Base-by-base conservation (phyloP, 1,140 invertebrate species). In the Drosophila albomicans region DNA sequence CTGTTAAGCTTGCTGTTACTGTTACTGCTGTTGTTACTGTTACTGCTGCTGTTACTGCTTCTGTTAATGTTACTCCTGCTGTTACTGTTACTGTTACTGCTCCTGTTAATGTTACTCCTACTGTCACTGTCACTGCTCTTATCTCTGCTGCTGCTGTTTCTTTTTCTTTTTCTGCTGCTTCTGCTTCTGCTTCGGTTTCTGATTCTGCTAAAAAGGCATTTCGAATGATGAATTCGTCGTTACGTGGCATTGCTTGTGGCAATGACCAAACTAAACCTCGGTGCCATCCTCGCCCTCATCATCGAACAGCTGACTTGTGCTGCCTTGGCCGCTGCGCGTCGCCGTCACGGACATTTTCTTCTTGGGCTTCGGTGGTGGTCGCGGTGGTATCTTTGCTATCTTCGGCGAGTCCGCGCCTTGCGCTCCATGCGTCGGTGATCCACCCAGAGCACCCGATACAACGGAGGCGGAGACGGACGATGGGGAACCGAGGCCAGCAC, bases 221-320 rank as follows among this genome's bases (percentile, higher is more conserved):
- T 48, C n/a, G 16, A 71, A 61, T 72, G 20, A 61, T 72, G 20
- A 58, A 66, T 71, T 38, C 5, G 25, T 41, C 38, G 25, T 25
- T 4, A 25, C 35, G 4, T 8, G 56, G 56, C 35, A 25, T 25
- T 25, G 20, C 20, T 25, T 25, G 20, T 4, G 20, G 20, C 35
- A 63, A 54, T 61, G 56, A 48, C 61, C 41, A 48, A 71, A 65
- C 68, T 92, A 97, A 93, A 97, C 96, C 94, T 97, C 96, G 79
- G 96, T 97, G 45, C 96, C 96, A 79, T 97, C 96, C 85, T 97
- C 96, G 8, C 96, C 96, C 93, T 97, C 96, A 86, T 97, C 96
- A 82, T 97, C 96, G 80, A 96, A 97, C 46, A 97, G 91, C 30
- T 96, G 96, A 72, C 93, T 94, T 75, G 90, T 92, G 69, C 88